These are phyloP conservation scores for Silurus lanzhouensis DNA, from an alignment of 2,797 vertebrate genomes.

Conservation along the genomic window DNA sequence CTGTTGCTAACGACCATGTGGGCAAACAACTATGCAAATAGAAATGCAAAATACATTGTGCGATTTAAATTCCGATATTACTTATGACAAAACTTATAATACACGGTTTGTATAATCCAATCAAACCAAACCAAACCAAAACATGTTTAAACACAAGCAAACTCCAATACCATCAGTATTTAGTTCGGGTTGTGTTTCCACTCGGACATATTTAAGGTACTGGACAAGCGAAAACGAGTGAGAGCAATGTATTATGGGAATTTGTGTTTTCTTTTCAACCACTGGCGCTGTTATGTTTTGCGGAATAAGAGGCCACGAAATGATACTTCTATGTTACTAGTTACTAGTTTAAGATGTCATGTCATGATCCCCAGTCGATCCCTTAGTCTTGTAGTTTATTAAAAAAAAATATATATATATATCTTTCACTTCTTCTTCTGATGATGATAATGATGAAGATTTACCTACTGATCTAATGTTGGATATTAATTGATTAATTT, in stretches of 20 bases:
- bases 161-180: neutral
- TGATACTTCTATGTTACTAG: neutral
- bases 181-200: constrained; percentile 21
- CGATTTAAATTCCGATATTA: neutral
- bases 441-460: too few species aligned
- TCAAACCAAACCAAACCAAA: too few species aligned
- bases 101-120: neutral
- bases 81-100: neutral
- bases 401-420: too few species aligned
- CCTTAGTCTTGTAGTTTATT: neutral
- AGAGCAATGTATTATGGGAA: constrained; percentile 49
- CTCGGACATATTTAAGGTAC: constrained; percentile 35
- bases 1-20: neutral
- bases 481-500: neutral
- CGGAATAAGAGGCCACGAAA: neutral
- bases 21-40: neutral
- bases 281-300: neutral
- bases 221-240: constrained; percentile 33
- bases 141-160: neutral
- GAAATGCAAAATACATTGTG: neutral
- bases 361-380: neutral
- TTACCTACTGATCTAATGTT: neutral
- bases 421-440: too few species aligned
- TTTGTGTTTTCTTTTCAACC: constrained; percentile 36
- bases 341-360: neutral